Conservation (phyloP, 2,797 vertebrate genomes). For the Dendrocincla fuliginosa region DNA sequence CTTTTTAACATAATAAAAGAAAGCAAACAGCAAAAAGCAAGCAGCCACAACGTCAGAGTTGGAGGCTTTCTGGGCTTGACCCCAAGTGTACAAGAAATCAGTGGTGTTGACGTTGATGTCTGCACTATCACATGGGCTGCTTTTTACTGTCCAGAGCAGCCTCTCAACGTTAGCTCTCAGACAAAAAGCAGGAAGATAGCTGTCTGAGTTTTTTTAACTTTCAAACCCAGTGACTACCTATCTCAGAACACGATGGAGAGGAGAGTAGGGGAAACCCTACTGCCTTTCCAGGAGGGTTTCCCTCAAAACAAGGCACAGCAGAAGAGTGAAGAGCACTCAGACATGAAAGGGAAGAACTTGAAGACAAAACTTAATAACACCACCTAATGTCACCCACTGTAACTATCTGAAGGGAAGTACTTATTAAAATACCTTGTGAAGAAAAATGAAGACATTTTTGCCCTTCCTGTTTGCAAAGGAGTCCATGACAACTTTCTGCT, state of each 20-base stretch:
- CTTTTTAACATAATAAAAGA: background rate
- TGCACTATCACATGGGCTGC: rapidly evolving
- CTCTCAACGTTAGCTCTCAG: background rate
- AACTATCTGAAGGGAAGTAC: background rate
- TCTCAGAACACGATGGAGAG: background rate
- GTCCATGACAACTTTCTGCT: background rate
- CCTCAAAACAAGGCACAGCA: background rate
- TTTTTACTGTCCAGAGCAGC: background rate
- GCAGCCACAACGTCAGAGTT: background rate
- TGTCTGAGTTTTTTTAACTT: background rate
- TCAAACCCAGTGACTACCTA: background rate
- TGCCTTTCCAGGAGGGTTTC: background rate
- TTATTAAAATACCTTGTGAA: background rate
- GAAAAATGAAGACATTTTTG: background rate
- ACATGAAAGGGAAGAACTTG: background rate
- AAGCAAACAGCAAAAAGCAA: background rate
- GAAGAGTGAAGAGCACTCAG: background rate
- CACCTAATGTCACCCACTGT: background rate
- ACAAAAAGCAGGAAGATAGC: background rate
- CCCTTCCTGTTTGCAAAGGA: background rate
- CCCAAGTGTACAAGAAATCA: rapidly evolving
- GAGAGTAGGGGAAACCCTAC: background rate
- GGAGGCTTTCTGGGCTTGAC: background rate
- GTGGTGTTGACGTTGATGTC: background rate
- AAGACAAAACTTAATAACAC: background rate